Conservation (phyloP, 2,797 vertebrate species). For the Acipenser ruthenus region DNA sequence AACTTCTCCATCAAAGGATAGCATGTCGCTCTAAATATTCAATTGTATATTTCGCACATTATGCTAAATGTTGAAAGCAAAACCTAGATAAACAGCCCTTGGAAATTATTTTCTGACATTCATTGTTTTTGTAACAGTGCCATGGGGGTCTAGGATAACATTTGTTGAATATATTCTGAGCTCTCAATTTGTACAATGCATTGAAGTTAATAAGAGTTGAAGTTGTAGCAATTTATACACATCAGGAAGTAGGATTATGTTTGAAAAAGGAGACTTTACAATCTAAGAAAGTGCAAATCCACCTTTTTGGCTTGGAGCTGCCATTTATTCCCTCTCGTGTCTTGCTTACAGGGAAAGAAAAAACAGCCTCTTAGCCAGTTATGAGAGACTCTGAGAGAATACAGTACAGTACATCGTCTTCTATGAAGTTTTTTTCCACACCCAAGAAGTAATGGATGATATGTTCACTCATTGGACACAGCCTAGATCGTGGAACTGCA, state of each 20-base stretch:
- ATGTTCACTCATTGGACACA: too few species aligned
- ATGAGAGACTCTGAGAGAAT: too few species aligned
- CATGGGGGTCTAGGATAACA: conserved; percentile 17
- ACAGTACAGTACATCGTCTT: too few species aligned
- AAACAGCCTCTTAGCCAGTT: too few species aligned
- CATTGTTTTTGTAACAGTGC: conserved; percentile 18
- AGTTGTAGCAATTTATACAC: neutral
- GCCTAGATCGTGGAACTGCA: too few species aligned
- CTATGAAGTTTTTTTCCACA: too few species aligned
- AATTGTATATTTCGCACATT: neutral
- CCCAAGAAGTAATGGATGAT: too few species aligned
- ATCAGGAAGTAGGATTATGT: neutral
- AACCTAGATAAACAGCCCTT: conserved; percentile 9
- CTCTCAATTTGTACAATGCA: conserved; percentile 15
- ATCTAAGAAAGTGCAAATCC: too few species aligned
- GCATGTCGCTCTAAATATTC: neutral
- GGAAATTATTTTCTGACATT: conserved; percentile 9
- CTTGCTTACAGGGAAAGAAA: neutral
- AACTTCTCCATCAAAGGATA: neutral
- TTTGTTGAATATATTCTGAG: conserved; percentile 9
- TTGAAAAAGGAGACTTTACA: neutral
- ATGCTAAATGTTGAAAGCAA: conserved; percentile 9
- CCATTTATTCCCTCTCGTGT: neutral
- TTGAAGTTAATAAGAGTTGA: conserved; percentile 6
- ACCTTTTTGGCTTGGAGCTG: too few species aligned